Evolutionary conservation across 2,888 invertebrate species (phyloP).

Genomic region (Calameuta filiformis): DNA sequence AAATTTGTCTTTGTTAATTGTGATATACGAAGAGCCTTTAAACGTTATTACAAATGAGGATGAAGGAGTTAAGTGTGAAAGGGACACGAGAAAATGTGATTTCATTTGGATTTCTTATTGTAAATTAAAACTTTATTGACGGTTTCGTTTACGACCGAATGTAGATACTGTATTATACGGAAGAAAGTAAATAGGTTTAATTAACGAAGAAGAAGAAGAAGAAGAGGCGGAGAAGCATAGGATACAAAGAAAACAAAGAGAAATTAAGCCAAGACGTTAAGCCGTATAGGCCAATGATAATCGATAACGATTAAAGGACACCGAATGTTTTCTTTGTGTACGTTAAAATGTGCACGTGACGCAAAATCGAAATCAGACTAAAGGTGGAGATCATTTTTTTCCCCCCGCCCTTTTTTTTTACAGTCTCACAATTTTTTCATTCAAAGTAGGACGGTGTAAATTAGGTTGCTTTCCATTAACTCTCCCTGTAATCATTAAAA

Average conservation of each 20-base stretch:
- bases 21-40: conserved; percentile 60
- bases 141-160: conserved; percentile 49
- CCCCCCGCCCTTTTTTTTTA: conserved; percentile 6
- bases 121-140: conserved; percentile 46
- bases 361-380: not conserved
- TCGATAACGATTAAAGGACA: not conserved
- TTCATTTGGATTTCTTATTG: conserved; percentile 33
- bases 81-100: not conserved
- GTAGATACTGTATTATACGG: conserved; percentile 61
- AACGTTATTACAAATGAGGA: conserved; percentile 47
- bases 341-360: not conserved
- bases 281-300: not conserved
- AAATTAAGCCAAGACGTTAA: not conserved
- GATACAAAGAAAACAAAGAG: not conserved
- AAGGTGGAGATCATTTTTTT: not conserved
- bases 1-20: conserved; percentile 58
- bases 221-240: conserved; percentile 6
- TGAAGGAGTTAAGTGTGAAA: not conserved
- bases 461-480: conserved; percentile 51
- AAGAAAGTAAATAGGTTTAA: conserved; percentile 37
- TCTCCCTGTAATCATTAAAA: conserved; percentile 48
- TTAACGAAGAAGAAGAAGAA: conserved; percentile 19
- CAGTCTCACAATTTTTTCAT: conserved; percentile 6
- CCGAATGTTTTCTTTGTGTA: not conserved
- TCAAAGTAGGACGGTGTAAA: conserved; percentile 31